Percentiles rank a stretch among this genome's conserved stretches.
phyloP scores from a whole-genome alignment of 2,888 invertebrate species.

The Cheilosia variabilis region DNA sequence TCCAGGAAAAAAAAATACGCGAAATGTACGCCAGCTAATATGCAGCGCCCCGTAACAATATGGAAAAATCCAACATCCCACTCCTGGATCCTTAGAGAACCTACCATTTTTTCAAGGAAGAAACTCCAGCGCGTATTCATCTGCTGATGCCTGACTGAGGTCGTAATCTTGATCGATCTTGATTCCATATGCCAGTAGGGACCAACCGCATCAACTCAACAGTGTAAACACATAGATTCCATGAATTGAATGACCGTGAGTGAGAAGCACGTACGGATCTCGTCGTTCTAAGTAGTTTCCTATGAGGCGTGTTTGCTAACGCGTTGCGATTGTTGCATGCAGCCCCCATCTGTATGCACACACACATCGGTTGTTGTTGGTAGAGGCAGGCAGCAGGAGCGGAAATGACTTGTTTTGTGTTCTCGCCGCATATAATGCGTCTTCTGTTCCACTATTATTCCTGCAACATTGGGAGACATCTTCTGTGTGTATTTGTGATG shows the following conservation, averaged over 20 bases:
- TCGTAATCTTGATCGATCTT: conserved; percentile 72
- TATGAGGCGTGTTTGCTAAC: conserved; percentile 68
- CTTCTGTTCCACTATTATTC: conserved; percentile 62
- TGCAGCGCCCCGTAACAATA: neutral
- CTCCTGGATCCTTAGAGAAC: conserved; percentile 27
- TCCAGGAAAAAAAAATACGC: no score
- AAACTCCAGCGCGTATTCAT: conserved; percentile 45
- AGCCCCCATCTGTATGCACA: conserved; percentile 59
- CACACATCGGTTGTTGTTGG: conserved; percentile 14
- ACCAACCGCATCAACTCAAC: conserved; percentile 45
- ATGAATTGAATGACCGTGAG: conserved; percentile 70
- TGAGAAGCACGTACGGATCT: conserved; percentile 70
- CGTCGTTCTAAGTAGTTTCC: conserved; percentile 68
- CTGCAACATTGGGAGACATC: conserved; percentile 36
- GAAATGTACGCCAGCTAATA: neutral
- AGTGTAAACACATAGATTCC: conserved; percentile 67
- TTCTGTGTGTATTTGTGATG: conserved; percentile 46
- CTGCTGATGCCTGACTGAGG: conserved; percentile 38
- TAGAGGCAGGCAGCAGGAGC: conserved; percentile 43
- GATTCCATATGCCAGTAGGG: conserved; percentile 44
- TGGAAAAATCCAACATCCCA: neutral
- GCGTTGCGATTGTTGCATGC: conserved; percentile 65
- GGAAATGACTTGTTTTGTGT: conserved; percentile 70
- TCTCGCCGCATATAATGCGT: conserved; percentile 60
- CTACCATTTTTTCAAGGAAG: conserved; percentile 30